Base-by-base conservation (phyloP, 2,113 vertebrate species). In the Syngnathoides biaculeatus region DNA sequence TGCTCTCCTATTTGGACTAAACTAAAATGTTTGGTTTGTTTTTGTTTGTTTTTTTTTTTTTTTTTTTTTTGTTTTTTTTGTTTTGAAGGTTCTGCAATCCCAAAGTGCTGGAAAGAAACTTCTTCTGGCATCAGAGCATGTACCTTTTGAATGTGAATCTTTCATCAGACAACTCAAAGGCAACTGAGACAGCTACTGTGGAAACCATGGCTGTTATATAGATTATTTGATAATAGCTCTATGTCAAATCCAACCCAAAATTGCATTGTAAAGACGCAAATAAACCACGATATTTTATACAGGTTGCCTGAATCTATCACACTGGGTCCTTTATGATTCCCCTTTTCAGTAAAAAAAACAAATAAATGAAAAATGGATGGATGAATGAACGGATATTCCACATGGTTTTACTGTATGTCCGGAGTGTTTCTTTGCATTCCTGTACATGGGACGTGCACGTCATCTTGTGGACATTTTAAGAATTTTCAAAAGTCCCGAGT, bases 31-130 rank as follows among this genome's bases (percentile, higher is more conserved):
- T 67, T 15, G 52, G 12, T 61, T 10, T 0, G 5, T 35, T 35
- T n/a, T n/a, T n/a, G n/a, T n/a, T n/a, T 64, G 3, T 12, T 7
- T 38, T 58, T 55, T 0, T 39, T 70, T 61, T 58, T 39, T 71
- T 38, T 64, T 2, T 12, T 7, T 38, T 58, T 55, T 0, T 64
- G 3, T 12, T 7, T 38, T 58, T 55, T 0, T 39, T 70, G 63
- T 58, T 39, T 71, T 38, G 0, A 68, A 90, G 87, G 84, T 80
- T 53, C 78, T 90, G 71, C 63, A 79, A 8, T 86, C 87, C 35
- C 58, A 87, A 0, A 62, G 81, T 65, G 87, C 84, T 65, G 55
- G 24, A n/a, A 52, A 83, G 67, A 87, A 85, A 69, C 85, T 89
- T 45, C 47, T 64, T 4, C 60, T 26, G 53, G 80, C 87, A 50